Evolutionary conservation across 2,113 vertebrate genomes (phyloP).

Genomic region (Motacilla tschutschensis): DNA sequence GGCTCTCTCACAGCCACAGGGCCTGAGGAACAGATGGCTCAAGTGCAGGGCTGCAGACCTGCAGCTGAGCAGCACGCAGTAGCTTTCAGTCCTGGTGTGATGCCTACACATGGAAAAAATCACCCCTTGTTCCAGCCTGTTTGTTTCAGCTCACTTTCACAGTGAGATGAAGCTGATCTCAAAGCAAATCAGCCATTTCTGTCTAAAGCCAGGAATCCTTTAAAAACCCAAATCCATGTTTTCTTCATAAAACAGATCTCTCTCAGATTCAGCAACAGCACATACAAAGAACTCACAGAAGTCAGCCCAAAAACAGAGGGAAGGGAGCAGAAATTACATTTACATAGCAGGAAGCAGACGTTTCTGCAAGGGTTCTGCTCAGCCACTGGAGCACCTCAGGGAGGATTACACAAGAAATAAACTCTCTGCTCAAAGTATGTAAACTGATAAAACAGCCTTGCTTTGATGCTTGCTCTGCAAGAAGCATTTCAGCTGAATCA

Average conservation of each 20-base stretch:
- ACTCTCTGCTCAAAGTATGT: conserved; percentile 45
- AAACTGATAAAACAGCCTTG: conserved; percentile 65
- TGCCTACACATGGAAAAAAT: neutral
- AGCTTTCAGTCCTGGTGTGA: neutral
- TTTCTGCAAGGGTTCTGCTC: conserved; percentile 26
- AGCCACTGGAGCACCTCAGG: neutral
- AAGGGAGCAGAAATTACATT: conserved; percentile 25
- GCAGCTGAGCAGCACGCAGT: neutral
- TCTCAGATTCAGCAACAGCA: neutral
- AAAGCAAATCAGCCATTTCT: neutral
- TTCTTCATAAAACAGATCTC: neutral
- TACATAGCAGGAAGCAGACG: conserved; percentile 30
- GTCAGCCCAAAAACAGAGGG: neutral
- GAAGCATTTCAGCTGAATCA: conserved; percentile 56
- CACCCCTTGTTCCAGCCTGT: neutral
- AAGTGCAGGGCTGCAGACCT: neutral
- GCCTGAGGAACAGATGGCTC: neutral
- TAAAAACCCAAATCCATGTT: neutral
- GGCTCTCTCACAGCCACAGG: neutral
- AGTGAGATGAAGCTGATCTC: neutral
- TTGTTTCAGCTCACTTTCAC: neutral
- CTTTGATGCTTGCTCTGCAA: conserved; percentile 60
- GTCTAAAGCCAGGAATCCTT: neutral
- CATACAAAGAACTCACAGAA: neutral
- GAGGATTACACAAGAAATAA: conserved; percentile 56